Evolutionary conservation across 2,888 invertebrate genomes (phyloP).

Genomic region (Anorthoa munda): DNA sequence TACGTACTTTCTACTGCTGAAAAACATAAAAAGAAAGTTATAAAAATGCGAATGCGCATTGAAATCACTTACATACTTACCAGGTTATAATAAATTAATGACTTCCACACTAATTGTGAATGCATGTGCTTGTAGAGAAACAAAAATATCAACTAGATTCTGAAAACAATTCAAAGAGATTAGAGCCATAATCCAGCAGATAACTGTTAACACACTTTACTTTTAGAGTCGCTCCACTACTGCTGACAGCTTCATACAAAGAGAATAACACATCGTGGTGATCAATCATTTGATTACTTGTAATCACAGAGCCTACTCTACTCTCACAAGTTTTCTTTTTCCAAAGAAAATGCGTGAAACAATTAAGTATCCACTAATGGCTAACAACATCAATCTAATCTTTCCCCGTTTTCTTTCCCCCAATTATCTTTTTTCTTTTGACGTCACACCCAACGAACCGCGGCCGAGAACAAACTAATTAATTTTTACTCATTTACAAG

Average conservation of each 20-base stretch:
- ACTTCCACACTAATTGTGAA: not conserved
- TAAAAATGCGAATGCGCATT: not conserved
- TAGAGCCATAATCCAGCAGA: conserved; percentile 15
- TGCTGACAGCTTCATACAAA: conserved; percentile 28
- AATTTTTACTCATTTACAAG: conserved; percentile 85
- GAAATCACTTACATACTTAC: conserved; percentile 1
- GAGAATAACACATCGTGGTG: conserved; percentile 27
- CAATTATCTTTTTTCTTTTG: conserved; percentile 80
- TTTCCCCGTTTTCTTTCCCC: conserved; percentile 69
- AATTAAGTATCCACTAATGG: conserved; percentile 71
- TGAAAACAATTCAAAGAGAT: conserved; percentile 7
- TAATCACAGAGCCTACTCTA: conserved; percentile 41
- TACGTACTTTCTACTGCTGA: conserved; percentile 28
- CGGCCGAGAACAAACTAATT: conserved; percentile 79
- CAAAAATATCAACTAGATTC: not conserved
- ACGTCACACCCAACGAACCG: conserved; percentile 74
- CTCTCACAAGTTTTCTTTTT: conserved; percentile 52
- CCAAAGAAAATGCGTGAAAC: conserved; percentile 62
- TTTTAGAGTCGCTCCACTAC: not conserved
- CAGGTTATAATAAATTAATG: not conserved
- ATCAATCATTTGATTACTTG: conserved; percentile 51
- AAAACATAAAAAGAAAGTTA: conserved; percentile 12
- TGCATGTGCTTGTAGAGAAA: not conserved
- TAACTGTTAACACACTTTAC: not conserved
- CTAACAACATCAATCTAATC: conserved; percentile 76